Evolutionary conservation across 1,140 invertebrate genomes (phyloP).

Genomic region (Heliconius himera): DNA sequence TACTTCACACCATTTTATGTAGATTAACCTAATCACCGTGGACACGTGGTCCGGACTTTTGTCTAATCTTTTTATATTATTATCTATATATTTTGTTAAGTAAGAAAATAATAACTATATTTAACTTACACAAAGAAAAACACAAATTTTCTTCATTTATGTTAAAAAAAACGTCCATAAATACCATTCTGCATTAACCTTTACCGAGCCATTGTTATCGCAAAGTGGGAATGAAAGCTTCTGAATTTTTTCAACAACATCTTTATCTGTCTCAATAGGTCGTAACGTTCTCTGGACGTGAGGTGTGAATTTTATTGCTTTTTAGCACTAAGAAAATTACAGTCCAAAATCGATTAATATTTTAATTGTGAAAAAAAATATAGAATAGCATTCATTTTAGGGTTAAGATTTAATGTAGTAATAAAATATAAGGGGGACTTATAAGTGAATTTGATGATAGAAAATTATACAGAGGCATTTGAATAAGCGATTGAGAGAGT

Average conservation of each 20-base stretch:
- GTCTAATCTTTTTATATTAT: too few relatives aligned
- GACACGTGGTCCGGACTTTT: too few relatives aligned
- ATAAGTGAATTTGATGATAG: not conserved
- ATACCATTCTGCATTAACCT: slow-evolving; percentile 33
- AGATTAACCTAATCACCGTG: too few relatives aligned
- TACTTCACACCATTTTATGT: too few relatives aligned
- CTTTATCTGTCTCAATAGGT: slow-evolving; percentile 72
- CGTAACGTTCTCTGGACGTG: slow-evolving; percentile 56
- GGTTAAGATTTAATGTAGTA: not conserved
- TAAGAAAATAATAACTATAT: not conserved
- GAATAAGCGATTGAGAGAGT: not conserved
- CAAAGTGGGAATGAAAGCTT: not conserved
- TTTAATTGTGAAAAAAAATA: slow-evolving; percentile 36
- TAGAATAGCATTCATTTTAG: not conserved
- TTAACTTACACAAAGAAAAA: not conserved
- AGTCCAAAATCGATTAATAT: slow-evolving; percentile 15
- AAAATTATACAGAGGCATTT: slow-evolving; percentile 10
- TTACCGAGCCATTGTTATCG: slow-evolving; percentile 34
- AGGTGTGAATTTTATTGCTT: slow-evolving; percentile 64
- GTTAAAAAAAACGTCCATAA: not conserved
- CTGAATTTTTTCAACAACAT: slow-evolving; percentile 58
- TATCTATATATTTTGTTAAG: too few relatives aligned
- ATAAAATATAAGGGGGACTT: not conserved
- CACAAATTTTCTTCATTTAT: not conserved
- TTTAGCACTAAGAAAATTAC: slow-evolving; percentile 34